Conservation (phyloP, 2,797 vertebrate genomes). For the Benthosema pterotum region DNA sequence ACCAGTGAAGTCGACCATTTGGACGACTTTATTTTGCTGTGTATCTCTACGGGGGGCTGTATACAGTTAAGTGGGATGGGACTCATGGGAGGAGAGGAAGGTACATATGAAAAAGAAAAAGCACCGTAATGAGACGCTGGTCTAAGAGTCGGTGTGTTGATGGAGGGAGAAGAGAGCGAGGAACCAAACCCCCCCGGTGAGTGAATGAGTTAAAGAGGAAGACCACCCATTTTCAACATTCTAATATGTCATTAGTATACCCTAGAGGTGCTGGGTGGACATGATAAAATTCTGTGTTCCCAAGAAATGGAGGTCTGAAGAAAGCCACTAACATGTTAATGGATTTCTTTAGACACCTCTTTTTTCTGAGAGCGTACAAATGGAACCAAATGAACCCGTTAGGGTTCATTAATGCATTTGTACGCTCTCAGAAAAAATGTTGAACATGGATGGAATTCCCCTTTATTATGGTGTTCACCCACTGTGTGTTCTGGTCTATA, state of each 20-base stretch:
- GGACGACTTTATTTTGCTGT: constrained; percentile 57
- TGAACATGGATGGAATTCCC: too few species aligned
- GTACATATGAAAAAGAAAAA: constrained; percentile 57
- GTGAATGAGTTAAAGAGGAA: constrained; percentile 63
- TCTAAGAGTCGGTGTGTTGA: constrained; percentile 60
- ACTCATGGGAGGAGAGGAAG: constrained; percentile 68
- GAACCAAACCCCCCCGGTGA: constrained; percentile 38
- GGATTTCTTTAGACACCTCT: too few species aligned
- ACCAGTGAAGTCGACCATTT: constrained; percentile 63
- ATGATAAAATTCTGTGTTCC: too few species aligned
- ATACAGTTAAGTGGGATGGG: constrained; percentile 67
- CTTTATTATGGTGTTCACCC: constrained; percentile 27
- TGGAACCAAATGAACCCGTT: too few species aligned
- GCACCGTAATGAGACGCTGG: constrained; percentile 43
- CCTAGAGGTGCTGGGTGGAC: too few species aligned
- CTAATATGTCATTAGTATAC: too few species aligned
- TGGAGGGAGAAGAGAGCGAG: constrained; percentile 55
- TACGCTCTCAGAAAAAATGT: too few species aligned
- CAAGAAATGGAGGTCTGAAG: too few species aligned
- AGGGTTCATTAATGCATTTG: too few species aligned
- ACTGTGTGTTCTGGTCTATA: constrained; percentile 21
- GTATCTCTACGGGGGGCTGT: constrained; percentile 32
- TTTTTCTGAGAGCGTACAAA: too few species aligned
- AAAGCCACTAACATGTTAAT: too few species aligned
- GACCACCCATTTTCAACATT: too few species aligned